These are phyloP conservation scores for Eurytoma californica DNA, from an alignment of 2,888 invertebrate genomes.

Conservation along the genomic window DNA sequence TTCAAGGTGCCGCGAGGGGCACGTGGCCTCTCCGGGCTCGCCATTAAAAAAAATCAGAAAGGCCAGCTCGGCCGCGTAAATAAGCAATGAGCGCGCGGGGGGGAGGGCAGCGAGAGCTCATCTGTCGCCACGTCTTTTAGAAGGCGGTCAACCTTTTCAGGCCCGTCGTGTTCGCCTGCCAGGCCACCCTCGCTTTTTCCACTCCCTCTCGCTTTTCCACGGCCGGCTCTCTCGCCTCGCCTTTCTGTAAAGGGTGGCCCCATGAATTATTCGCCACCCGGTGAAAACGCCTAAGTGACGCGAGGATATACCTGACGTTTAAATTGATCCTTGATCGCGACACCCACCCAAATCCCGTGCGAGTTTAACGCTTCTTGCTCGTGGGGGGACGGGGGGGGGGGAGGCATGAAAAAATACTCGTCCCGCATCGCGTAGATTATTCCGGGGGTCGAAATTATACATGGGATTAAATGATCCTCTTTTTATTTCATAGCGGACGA, in stretches of 20 bases:
- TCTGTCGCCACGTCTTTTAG: constrained; percentile 68
- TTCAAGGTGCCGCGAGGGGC: constrained; percentile 29
- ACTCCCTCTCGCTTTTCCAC: constrained; percentile 19
- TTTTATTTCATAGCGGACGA: neutral
- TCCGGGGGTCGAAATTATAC: no score
- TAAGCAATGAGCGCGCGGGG: constrained; percentile 65
- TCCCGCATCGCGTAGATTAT: no score
- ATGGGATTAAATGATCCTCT: constrained; percentile 18
- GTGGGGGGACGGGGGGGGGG: no score
- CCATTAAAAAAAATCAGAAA: neutral
- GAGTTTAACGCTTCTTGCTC: neutral
- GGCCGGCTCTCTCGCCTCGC: constrained; percentile 37
- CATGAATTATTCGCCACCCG: constrained; percentile 70
- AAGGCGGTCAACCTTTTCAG: constrained; percentile 66
- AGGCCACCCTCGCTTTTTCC: constrained; percentile 35
- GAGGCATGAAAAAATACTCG: no score
- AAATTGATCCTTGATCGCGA: constrained; percentile 72
- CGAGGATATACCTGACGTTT: constrained; percentile 71
- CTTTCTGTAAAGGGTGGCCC: constrained; percentile 58
- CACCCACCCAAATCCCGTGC: constrained; percentile 34
- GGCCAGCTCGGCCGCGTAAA: constrained; percentile 58
- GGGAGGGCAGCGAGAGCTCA: constrained; percentile 19
- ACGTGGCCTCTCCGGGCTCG: neutral
- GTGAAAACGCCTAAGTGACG: constrained; percentile 74
- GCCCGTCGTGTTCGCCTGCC: constrained; percentile 37